These are phyloP conservation scores for Xanthorhoe spadicearia DNA, from an alignment of 2,888 invertebrate genomes.

Conservation along the genomic window DNA sequence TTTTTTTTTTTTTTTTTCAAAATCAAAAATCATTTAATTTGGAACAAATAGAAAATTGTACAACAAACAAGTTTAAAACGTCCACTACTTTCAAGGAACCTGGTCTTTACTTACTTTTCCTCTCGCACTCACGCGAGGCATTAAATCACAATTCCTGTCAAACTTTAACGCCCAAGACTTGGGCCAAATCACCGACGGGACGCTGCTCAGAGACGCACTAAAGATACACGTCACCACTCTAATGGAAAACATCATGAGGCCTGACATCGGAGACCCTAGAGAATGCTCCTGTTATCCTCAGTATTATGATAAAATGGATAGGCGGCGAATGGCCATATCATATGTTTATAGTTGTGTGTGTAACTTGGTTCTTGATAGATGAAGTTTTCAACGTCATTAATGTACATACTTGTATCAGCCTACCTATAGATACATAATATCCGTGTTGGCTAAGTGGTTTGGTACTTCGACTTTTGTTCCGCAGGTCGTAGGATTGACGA, in stretches of 20 bases:
- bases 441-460: too few species aligned
- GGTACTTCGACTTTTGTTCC: too few species aligned
- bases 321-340: constrained; percentile 23
- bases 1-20: too few species aligned
- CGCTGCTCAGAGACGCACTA: constrained; percentile 53
- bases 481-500: too few species aligned
- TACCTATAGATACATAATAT: too few species aligned
- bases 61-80: not conserved
- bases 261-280: constrained; percentile 53
- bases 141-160: constrained; percentile 12
- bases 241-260: constrained; percentile 71
- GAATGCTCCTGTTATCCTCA: constrained; percentile 50
- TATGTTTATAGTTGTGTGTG: constrained; percentile 2
- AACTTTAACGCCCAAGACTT: constrained; percentile 35
- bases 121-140: not conserved
- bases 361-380: not conserved
- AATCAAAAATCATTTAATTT: too few species aligned
- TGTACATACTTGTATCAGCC: too few species aligned
- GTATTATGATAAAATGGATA: constrained; percentile 50
- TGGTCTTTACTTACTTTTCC: not conserved
- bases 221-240: constrained; percentile 62
- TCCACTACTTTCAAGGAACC: not conserved
- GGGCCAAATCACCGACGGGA: constrained; percentile 49
- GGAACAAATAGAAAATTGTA: too few species aligned
- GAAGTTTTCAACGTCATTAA: too few species aligned